phyloP scores from a whole-genome alignment of 2,797 vertebrate species.

The Cuniculus paca region DNA sequence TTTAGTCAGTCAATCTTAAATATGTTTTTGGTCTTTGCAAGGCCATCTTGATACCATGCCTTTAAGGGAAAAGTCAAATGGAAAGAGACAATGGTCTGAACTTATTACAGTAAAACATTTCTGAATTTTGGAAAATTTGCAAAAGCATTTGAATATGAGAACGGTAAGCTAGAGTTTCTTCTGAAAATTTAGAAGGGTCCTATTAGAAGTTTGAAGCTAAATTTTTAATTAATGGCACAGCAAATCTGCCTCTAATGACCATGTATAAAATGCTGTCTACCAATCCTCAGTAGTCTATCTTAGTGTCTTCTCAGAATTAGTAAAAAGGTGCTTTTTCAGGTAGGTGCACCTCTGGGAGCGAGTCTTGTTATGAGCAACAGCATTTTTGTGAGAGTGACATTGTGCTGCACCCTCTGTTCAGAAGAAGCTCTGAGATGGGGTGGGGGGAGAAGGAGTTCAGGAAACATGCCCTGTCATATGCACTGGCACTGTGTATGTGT shows the following conservation, averaged over 20 bases:
- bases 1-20: neutral
- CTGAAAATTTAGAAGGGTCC: neutral
- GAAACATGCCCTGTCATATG: rapidly evolving
- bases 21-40: neutral
- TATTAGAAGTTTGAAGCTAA: neutral
- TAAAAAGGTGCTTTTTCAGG: neutral
- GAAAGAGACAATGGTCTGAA: neutral
- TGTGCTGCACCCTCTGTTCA: neutral
- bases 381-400: rapidly evolving
- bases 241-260: neutral
- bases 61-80: neutral
- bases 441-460: neutral
- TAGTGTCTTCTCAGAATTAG: neutral
- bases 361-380: neutral
- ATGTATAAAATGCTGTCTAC: neutral
- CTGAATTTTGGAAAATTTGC: conserved; percentile 16
- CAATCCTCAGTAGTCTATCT: rapidly evolving
- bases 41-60: neutral
- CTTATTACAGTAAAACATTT: neutral
- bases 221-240: neutral
- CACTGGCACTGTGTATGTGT: too few species aligned
- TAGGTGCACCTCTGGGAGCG: rapidly evolving
- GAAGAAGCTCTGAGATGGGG: neutral
- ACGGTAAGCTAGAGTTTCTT: neutral
- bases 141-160: neutral